Evolutionary conservation across 2,888 invertebrate genomes (phyloP).

Genomic region (Polydesmus complanatus): DNA sequence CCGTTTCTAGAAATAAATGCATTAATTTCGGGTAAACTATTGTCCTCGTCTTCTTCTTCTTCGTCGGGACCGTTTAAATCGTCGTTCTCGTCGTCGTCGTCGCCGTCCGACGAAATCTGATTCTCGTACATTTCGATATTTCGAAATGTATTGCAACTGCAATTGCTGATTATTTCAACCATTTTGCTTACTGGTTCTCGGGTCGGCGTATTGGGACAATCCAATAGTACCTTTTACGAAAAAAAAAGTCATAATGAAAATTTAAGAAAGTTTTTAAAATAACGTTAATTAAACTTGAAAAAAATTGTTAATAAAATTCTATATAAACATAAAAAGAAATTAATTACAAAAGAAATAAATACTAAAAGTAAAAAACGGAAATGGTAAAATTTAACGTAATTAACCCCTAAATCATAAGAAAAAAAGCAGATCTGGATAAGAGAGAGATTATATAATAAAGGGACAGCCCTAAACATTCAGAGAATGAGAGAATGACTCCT

Average conservation of each 20-base stretch:
- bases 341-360: too few species aligned
- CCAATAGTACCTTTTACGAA: constrained; percentile 41
- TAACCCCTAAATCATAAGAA: too few species aligned
- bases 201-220: constrained; percentile 31
- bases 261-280: not conserved
- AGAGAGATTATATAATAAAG: too few species aligned
- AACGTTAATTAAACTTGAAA: not conserved
- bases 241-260: not conserved
- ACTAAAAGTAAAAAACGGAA: too few species aligned
- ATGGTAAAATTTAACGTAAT: too few species aligned
- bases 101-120: not conserved
- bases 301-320: too few species aligned
- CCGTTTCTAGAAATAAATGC: not conserved
- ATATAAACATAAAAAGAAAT: too few species aligned
- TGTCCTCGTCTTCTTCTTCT: constrained; percentile 7
- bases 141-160: constrained; percentile 47
- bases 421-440: too few species aligned
- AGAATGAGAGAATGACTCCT: too few species aligned
- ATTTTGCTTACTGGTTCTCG: constrained; percentile 17
- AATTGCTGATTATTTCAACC: constrained; percentile 51
- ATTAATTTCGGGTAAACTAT: not conserved
- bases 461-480: too few species aligned
- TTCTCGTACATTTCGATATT: not conserved
- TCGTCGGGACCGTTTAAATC: not conserved
- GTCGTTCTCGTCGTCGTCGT: not conserved